Evolutionary conservation across 2,888 invertebrate genomes (phyloP), one percentile per base, ranked within the genome.

Genomic region (Apotomis turbidana): DNA sequence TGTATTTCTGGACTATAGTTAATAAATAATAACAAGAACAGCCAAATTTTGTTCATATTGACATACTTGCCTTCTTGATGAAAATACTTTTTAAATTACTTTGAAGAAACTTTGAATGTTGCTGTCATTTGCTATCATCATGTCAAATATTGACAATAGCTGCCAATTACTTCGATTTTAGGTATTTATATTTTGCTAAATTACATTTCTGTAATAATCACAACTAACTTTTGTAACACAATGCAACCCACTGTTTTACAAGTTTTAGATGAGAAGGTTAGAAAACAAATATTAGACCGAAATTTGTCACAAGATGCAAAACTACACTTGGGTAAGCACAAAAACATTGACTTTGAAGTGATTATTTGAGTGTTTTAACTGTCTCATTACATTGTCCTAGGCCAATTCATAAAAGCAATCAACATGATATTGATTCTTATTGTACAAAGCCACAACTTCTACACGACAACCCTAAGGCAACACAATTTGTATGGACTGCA

Each of bases 251-350:
- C 66, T 51, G 61, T 67, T 1, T 13, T 72, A 55, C 82, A 88
- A 75, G 74, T 82, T 12, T 62, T 91, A 71, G 90, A 91, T 74
- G 78, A 85, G 38, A 87, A 83, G 79, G 81, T 92, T 15, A 89
- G 81, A 77, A 82, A 86, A n/a, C 27, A 78, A 80, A 77, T 64
- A 78, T 89, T 58, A 27, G 77, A 88, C 12, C 80, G 73, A 54
- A 85, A 82, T 55, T 41, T 93, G 63, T 88, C 91, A 27, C 81
- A 87, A 70, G 90, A 86, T 62, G 79, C 89, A 54, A 89, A 78
- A 81, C 69, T 93, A 46, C 85, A 90, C 76, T 70, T 89, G 70
- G 92, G 92, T 91, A 81, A 85, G 86, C 73, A 38, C 51, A 10
- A 13, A 2, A 8, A 59, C 8, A 8, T 41, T 44, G 5, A 27